These are phyloP conservation scores for Ciconia boyciana DNA, from an alignment of 2,113 vertebrate species.

Conservation along the genomic window DNA sequence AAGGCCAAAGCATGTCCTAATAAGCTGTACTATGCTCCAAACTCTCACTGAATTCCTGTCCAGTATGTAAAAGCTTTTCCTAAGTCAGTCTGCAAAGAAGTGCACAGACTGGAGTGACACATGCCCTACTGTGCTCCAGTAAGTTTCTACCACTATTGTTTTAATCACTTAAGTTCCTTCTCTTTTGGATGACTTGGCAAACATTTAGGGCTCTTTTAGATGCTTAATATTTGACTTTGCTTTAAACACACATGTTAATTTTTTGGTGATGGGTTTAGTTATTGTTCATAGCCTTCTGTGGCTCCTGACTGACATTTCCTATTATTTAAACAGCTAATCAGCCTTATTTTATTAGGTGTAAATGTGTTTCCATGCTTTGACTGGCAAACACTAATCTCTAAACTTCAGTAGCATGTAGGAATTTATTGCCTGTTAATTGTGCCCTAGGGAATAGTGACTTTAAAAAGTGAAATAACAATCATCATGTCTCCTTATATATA, in stretches of 20 bases:
- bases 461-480: conserved; percentile 37
- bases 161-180: background rate
- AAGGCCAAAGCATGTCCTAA: background rate
- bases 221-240: background rate
- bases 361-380: conserved; percentile 46
- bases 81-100: background rate
- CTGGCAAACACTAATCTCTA: conserved; percentile 17
- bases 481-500: background rate
- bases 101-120: background rate
- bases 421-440: conserved; percentile 57
- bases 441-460: background rate
- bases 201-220: background rate
- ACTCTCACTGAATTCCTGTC: background rate
- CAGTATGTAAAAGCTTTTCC: background rate
- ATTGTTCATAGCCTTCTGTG: background rate
- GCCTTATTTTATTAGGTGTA: conserved; percentile 21
- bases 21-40: background rate
- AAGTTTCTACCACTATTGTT: background rate
- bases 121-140: background rate
- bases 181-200: background rate
- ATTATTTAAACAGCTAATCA: conserved; percentile 23
- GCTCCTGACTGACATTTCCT: conserved; percentile 26
- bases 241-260: background rate
- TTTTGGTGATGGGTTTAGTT: background rate
- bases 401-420: background rate